Evolutionary conservation across 2,113 vertebrate species (phyloP).

Genomic region (Labeo rohita): DNA sequence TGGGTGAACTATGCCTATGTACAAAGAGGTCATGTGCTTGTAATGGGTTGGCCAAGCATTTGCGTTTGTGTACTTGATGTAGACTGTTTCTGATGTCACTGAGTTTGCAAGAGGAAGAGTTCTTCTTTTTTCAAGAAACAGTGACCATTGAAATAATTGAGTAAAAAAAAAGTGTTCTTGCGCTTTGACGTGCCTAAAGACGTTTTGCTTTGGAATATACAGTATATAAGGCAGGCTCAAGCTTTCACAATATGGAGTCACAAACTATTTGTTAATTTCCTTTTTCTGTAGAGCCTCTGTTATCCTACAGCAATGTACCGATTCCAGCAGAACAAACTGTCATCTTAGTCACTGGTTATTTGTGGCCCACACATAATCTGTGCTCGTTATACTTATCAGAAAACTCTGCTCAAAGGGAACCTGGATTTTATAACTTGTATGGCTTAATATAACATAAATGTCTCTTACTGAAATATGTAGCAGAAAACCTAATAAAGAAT

Average conservation of each 20-base stretch:
- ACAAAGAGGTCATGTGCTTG: neutral
- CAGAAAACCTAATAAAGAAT: too few species aligned
- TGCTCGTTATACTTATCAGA: neutral
- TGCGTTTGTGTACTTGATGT: neutral
- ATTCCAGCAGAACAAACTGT: conserved; percentile 1
- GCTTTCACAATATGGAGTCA: conserved; percentile 8
- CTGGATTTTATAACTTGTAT: too few species aligned
- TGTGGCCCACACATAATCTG: neutral
- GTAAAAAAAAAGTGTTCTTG: conserved; percentile 37
- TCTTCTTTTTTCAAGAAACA: conserved; percentile 19
- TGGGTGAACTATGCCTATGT: neutral
- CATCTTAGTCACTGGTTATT: neutral
- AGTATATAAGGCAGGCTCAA: neutral
- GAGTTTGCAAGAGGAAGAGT: conserved; percentile 11
- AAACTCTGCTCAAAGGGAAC: neutral
- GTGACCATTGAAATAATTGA: conserved; percentile 36
- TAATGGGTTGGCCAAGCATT: neutral
- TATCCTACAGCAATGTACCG: neutral
- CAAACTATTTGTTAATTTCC: neutral
- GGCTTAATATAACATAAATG: too few species aligned
- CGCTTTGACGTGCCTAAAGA: conserved; percentile 45
- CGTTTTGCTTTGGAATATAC: conserved; percentile 16
- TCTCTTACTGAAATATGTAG: too few species aligned
- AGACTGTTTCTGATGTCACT: conserved; percentile 12
- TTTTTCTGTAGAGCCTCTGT: neutral